Evolutionary conservation across 2,888 invertebrate species (phyloP), one percentile per base, ranked within the genome.

Genomic region (Coelogynopora nodosa): DNA sequence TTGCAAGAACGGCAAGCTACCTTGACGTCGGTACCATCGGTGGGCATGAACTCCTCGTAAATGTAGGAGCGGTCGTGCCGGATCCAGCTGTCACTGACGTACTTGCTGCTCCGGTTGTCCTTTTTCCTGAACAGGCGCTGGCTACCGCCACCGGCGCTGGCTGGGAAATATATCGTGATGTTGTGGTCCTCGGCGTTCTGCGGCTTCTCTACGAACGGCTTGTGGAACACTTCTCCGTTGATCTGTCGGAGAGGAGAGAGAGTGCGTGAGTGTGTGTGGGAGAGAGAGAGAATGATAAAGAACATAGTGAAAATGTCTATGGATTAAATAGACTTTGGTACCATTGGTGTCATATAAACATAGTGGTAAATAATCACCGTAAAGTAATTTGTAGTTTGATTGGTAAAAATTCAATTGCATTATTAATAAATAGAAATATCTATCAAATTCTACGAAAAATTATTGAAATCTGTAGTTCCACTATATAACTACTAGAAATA

Each of bases 41-140:
- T 99, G 1, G 98, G 98, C 97, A 99, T 99, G 92, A 99, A 99
- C 93, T 99, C 98, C 94, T 99, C 99, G 92, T 99, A 99, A 91
- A 99, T 98, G 92, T 96, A 99, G 13, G 97, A 98, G 82, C 99
- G 98, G 84, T 96, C 96, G 93, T 97, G 97, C 86, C 99, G 94
- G 2, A 99, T 97, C 18, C 29, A 26, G 81, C 97, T 97, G 29
- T 90, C 90, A 92, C 97, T 97, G 0, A 97, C 98, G 92, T 99
- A 99, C 87, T 98, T 97, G 92, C 98, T 98, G 93, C 98, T 98
- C 87, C 98, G 30, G 29, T 82, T 29, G 85, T 88, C 86, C 87
- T 96, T 97, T 31, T 99, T 99, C 92, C 99, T 94, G 93, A 99
- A 99, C 67, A 99, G 93, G 89, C 98, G 94, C 91, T 99, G 99